Percentiles rank a stretch among this genome's conserved stretches.
These are phyloP conservation scores for Bemisia tabaci DNA, from an alignment of 1,140 invertebrate genomes.

Conservation along the genomic window DNA sequence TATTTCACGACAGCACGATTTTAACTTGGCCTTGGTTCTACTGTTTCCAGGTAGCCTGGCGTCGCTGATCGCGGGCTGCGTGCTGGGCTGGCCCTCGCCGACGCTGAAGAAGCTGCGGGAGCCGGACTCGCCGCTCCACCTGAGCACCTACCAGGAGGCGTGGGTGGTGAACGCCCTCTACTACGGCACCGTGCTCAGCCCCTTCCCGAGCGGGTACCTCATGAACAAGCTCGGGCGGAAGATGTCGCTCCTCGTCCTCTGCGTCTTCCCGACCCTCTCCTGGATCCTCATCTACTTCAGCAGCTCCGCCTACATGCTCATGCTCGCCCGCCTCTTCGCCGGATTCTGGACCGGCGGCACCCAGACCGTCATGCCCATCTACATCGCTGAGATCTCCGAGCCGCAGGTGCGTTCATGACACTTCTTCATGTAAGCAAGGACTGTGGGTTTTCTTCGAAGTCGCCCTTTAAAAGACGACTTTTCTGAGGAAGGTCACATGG, in stretches of 20 bases:
- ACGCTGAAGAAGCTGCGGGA: neutral
- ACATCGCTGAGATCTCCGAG: constrained; percentile 22
- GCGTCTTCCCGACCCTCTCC: constrained; percentile 28
- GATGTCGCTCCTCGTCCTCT: constrained; percentile 14
- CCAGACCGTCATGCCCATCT: constrained; percentile 29
- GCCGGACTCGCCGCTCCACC: constrained; percentile 4
- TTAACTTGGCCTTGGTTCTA: too few species aligned
- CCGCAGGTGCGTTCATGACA: constrained; percentile 50
- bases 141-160: constrained; percentile 9
- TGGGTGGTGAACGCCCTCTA: constrained; percentile 16
- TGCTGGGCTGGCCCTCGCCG: neutral
- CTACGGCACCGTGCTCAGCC: constrained; percentile 30
- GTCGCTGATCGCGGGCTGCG: neutral
- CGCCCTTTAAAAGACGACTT: too few species aligned
- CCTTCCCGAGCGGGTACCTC: constrained; percentile 40
- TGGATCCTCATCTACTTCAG: constrained; percentile 57
- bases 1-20: too few species aligned
- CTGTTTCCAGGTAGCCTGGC: neutral
- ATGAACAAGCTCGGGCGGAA: constrained; percentile 51
- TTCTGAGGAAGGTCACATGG: too few species aligned
- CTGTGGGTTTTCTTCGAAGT: too few species aligned
- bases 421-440: constrained; percentile 67
- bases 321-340: constrained; percentile 57
- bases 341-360: constrained; percentile 32
- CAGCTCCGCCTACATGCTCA: constrained; percentile 42